These are phyloP conservation scores for Gambelia wislizenii DNA, from an alignment of 2,797 vertebrate genomes.

Conservation along the genomic window DNA sequence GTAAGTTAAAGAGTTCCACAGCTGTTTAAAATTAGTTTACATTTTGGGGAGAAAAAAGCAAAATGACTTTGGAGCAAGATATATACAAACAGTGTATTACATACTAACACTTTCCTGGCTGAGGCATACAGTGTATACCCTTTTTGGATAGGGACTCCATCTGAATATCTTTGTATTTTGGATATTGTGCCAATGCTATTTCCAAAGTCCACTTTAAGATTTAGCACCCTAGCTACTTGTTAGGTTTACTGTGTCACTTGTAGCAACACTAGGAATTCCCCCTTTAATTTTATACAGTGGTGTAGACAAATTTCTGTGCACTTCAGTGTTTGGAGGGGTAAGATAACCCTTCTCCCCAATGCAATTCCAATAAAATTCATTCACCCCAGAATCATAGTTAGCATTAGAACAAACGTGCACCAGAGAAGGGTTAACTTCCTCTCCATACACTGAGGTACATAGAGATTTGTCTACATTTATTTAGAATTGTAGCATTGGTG, in stretches of 20 bases:
- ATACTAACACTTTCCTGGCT: neutral
- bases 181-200: no score
- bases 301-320: neutral
- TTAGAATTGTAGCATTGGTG: neutral
- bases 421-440: no score
- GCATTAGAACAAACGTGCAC: neutral
- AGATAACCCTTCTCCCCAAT: neutral
- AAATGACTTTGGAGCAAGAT: slow-evolving; percentile 7
- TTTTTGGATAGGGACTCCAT: neutral
- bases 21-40: slow-evolving; percentile 43
- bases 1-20: slow-evolving; percentile 28
- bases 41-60: neutral
- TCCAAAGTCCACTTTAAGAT: neutral
- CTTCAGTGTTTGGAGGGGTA: neutral
- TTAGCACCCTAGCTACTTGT: neutral
- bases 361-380: neutral
- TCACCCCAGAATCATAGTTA: neutral
- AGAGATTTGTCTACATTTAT: no score
- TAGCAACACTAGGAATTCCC: neutral
- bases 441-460: no score
- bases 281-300: neutral
- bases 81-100: neutral
- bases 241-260: neutral
- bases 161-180: neutral
- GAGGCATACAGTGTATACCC: neutral